These are phyloP conservation scores for Loris lydekkerianus DNA, from an alignment of 2,797 vertebrate genomes.

Conservation along the genomic window DNA sequence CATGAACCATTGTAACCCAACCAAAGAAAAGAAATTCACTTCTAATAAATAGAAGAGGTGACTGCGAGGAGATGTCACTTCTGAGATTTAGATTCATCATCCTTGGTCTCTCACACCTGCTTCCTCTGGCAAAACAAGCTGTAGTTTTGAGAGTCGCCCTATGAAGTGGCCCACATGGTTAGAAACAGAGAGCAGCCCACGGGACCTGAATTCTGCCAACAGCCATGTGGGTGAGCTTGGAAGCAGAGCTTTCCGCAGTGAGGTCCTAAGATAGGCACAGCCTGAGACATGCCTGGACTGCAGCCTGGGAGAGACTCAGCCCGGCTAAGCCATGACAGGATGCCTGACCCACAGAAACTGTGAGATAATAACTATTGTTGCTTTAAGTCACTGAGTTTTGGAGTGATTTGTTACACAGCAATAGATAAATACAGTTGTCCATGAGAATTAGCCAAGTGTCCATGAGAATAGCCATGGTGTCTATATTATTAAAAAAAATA, in stretches of 20 bases:
- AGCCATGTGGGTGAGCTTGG: background rate
- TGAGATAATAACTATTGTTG: fast-evolving
- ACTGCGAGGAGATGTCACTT: background rate
- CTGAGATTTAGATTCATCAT: background rate
- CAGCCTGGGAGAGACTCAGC: background rate
- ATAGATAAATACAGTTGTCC: background rate
- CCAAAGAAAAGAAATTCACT: background rate
- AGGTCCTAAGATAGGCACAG: background rate
- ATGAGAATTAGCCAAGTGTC: background rate
- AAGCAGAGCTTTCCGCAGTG: background rate
- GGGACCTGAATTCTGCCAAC: background rate
- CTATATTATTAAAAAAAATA: background rate
- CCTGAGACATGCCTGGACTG: background rate
- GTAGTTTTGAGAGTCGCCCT: too few relatives aligned
- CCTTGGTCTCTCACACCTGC: background rate
- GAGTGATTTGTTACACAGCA: background rate
- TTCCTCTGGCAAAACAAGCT: background rate
- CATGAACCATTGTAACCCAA: background rate
- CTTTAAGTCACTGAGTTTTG: background rate
- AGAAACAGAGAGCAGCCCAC: fast-evolving
- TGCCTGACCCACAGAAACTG: background rate
- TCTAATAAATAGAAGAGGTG: too few relatives aligned
- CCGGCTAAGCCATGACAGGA: fast-evolving
- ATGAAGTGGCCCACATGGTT: background rate
- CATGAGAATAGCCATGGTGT: too few relatives aligned